Base-by-base conservation (phyloP, 2,888 invertebrate genomes). In the Lasioglossum calceatum region DNA sequence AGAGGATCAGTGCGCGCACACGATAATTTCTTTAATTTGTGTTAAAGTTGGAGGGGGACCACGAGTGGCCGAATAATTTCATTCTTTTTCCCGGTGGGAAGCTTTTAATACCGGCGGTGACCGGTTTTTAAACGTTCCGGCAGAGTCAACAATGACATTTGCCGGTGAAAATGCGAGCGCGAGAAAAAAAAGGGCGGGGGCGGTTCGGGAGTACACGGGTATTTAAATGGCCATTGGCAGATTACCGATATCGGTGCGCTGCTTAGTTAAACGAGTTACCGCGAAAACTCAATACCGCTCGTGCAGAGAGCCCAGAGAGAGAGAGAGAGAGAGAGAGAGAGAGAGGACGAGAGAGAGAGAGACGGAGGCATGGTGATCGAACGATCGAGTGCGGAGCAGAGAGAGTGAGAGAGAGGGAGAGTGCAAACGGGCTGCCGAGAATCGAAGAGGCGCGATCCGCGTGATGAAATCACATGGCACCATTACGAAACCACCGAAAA, bases 151-250 rank as follows among this genome's bases (percentile, higher is more conserved):
- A 90, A 90, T 91, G 90, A 89, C 90, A 87, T 90, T 90, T 86
- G 83, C 87, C 87, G 87, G 90, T 87, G 88, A 91, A 91, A 91
- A 91, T 89, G 89, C 88, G 91, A 91, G 88, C 87, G 92, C 23
- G 70, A 42, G 87, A 88, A 91, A 90, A 89, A 88, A 89, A 67
- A 16, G 70, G 70, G n/a, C 39, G 39, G 70, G 42, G 39, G 70
- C 70, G 70, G 39, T 58, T 5, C 67, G 67, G 36, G 36, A 82
- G 88, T 87, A 81, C 86, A 79, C 79, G 86, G 87, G 87, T 90
- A 91, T 92, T 91, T 92, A 91, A 92, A 91, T 92, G 89, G 91
- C 91, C 91, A 91, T 92, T 92, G 91, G 90, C 92, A 91, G 92
- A 91, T 91, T 91, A 91, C 92, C 91, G 88, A 92, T 92, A 92